Conservation (phyloP, 2,113 vertebrate species). For the Plecturocebus donacophilus region DNA sequence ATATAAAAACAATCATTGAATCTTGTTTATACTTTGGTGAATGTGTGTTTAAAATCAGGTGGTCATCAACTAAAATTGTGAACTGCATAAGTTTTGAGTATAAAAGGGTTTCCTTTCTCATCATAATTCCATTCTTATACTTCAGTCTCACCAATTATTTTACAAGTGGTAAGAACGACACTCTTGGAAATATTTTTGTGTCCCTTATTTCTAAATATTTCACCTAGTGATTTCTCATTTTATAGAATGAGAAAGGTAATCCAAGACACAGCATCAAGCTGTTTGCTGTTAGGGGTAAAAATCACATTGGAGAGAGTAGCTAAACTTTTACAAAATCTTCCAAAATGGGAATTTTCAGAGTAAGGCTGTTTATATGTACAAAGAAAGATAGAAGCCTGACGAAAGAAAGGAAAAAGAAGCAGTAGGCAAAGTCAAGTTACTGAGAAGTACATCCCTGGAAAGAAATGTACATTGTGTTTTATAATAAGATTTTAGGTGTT, state of each 20-base stretch:
- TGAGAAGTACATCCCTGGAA: not conserved
- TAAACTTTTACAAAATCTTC: not conserved
- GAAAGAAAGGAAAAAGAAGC: not conserved
- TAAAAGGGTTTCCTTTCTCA: not conserved
- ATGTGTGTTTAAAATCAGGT: not conserved
- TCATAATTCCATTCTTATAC: not conserved
- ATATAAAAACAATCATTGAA: not conserved
- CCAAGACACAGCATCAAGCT: not conserved
- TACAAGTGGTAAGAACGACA: not conserved
- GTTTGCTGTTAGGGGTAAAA: constrained; percentile 7
- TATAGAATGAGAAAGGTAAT: not conserved
- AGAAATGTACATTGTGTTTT: not conserved
- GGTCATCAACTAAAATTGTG: not conserved
- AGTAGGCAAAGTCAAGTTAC: not conserved
- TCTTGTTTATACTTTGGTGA: not conserved
- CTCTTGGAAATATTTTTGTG: not conserved
- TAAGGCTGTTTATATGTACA: not conserved
- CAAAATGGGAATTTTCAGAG: not conserved
- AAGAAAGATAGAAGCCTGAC: not conserved
- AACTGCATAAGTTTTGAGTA: not conserved
- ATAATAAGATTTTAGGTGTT: not conserved
- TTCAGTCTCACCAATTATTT: not conserved
- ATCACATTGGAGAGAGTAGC: not conserved
- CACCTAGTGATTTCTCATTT: constrained; percentile 14
- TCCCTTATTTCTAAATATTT: constrained; percentile 21